phyloP scores from a whole-genome alignment of 2,888 invertebrate species.

The Dorcus hopei region DNA sequence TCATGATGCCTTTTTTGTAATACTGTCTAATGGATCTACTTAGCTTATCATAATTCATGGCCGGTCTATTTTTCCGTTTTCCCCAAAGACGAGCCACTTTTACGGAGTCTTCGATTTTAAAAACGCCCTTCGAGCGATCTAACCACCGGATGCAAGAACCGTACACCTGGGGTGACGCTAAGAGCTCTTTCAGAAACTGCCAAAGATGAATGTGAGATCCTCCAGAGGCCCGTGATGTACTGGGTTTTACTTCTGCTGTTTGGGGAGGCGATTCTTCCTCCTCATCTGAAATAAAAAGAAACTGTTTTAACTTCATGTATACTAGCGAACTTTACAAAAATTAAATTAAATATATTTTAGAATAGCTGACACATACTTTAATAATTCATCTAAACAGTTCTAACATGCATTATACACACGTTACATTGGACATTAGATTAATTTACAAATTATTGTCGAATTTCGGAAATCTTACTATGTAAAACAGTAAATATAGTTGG shows the following conservation, averaged over 20 bases:
- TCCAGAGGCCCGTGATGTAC: constrained; percentile 33
- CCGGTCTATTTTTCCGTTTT: constrained; percentile 94
- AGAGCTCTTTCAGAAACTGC: constrained; percentile 96
- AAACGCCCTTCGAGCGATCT: constrained; percentile 90
- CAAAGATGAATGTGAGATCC: constrained; percentile 95
- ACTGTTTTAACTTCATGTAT: neutral
- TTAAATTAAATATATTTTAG: too few species aligned
- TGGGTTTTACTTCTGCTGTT: constrained; percentile 32
- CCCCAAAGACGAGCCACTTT: constrained; percentile 98
- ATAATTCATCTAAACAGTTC: too few species aligned
- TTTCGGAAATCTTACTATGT: too few species aligned
- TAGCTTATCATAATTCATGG: constrained; percentile 99
- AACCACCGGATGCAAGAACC: constrained; percentile 97
- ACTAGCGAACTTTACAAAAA: neutral
- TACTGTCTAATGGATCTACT: constrained; percentile 97
- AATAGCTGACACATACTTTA: too few species aligned
- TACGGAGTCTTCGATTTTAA: constrained; percentile 98
- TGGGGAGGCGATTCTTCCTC: constrained; percentile 46
- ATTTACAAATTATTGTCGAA: too few species aligned
- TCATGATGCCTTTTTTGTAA: constrained; percentile 99
- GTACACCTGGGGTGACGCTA: constrained; percentile 83
- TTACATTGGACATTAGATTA: too few species aligned
- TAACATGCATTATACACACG: too few species aligned
- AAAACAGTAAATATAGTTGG: too few species aligned
- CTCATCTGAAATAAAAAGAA: constrained; percentile 48